Percentiles rank a stretch among this genome's conserved stretches.
phyloP scores from a whole-genome alignment of 1,140 invertebrate species.

The Drosophila subpulchrella region DNA sequence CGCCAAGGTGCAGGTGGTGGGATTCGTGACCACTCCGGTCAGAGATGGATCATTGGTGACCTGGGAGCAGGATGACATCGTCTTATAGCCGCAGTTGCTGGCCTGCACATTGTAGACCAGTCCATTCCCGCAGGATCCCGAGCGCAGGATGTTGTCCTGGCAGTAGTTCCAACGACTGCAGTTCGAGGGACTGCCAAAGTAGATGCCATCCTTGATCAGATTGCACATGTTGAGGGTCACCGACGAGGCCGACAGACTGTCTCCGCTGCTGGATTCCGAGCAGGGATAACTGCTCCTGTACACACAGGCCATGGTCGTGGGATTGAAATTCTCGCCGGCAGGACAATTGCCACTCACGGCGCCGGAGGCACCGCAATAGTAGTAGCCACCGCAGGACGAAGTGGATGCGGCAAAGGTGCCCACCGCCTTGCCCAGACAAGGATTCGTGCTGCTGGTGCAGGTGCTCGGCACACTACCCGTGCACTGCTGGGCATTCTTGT shows the following conservation, averaged over 20 bases:
- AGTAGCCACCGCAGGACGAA: conserved; percentile 46
- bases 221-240: conserved; percentile 51
- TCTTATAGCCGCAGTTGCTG: conserved; percentile 40
- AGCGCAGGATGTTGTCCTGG: conserved; percentile 17
- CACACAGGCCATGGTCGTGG: conserved; percentile 32
- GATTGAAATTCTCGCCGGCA: conserved; percentile 52
- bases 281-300: conserved; percentile 36
- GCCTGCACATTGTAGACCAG: conserved; percentile 28
- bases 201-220: conserved; percentile 30
- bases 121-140: conserved; percentile 24
- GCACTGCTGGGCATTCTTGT: conserved; percentile 47
- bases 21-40: neutral
- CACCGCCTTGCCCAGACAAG: conserved; percentile 33
- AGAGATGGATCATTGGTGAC: conserved; percentile 52
- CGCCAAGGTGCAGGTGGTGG: conserved; percentile 18
- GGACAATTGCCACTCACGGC: conserved; percentile 36
- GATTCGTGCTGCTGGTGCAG: conserved; percentile 11
- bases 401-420: conserved; percentile 32
- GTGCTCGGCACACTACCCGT: neutral
- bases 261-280: neutral
- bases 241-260: neutral
- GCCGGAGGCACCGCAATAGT: conserved; percentile 47
- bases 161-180: conserved; percentile 54
- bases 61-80: conserved; percentile 38
- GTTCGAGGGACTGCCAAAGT: conserved; percentile 50